These are phyloP conservation scores for Scelioninae gen. 2 DNA, from an alignment of 2,888 invertebrate species.

Conservation along the genomic window DNA sequence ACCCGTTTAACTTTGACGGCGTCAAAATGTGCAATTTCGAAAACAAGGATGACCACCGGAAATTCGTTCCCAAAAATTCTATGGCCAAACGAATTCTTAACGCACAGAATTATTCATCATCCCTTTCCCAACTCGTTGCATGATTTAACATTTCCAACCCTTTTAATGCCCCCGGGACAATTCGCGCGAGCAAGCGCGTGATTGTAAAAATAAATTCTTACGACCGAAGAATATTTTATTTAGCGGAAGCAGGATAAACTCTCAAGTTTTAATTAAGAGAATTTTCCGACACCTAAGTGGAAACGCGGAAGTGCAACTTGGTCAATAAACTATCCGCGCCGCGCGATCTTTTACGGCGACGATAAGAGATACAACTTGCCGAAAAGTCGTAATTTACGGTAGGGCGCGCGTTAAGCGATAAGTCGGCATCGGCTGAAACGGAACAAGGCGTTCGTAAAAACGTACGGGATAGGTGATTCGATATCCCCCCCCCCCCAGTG, in stretches of 20 bases:
- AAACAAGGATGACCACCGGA: no score
- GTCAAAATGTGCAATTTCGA: no score
- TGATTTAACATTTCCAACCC: no score
- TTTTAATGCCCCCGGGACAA: no score
- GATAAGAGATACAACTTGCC: conserved; percentile 59
- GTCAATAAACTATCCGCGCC: conserved; percentile 53
- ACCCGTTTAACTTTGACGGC: no score
- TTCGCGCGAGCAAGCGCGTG: not conserved
- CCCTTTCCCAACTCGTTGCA: no score
- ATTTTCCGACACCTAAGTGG: conserved; percentile 52
- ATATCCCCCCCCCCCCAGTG: no score
- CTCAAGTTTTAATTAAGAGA: conserved; percentile 59
- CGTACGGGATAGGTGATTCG: no score
- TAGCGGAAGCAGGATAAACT: conserved; percentile 54
- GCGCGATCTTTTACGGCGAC: conserved; percentile 51
- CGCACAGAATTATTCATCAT: no score
- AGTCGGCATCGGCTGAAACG: conserved; percentile 39
- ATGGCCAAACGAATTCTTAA: no score
- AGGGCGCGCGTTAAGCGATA: conserved; percentile 42
- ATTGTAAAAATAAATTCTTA: conserved; percentile 35
- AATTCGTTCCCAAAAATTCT: no score
- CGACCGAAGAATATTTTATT: conserved; percentile 53
- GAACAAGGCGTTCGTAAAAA: no score
- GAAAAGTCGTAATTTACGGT: conserved; percentile 58
- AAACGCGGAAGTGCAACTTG: conserved; percentile 45